Percentiles rank a stretch among this genome's conserved stretches.
Conservation (phyloP, 2,888 invertebrate species). For the Xanthia togata region DNA sequence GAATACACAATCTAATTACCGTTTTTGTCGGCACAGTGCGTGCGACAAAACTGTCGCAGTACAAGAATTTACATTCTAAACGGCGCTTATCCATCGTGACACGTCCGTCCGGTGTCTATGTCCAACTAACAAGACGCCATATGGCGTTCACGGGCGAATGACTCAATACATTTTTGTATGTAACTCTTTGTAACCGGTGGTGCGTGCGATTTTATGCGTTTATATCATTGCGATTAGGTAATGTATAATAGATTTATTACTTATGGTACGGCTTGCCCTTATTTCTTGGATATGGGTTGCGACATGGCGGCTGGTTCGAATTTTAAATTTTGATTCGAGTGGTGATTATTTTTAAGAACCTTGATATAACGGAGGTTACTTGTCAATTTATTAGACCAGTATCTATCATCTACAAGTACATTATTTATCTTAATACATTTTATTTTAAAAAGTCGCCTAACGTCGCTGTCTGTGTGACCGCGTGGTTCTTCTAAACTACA, state of each 20-base stretch:
- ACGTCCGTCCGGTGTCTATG: slow-evolving; percentile 78
- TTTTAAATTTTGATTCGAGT: slow-evolving; percentile 37
- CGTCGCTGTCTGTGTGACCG: background rate
- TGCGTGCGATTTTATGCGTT: slow-evolving; percentile 71
- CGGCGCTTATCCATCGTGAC: slow-evolving; percentile 69
- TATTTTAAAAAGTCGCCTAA: background rate
- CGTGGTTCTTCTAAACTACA: background rate
- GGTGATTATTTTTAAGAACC: slow-evolving; percentile 23
- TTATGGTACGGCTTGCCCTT: slow-evolving; percentile 60
- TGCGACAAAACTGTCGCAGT: slow-evolving; percentile 61
- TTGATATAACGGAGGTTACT: slow-evolving; percentile 28
- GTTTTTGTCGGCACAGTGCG: slow-evolving; percentile 58
- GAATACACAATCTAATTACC: slow-evolving; percentile 56
- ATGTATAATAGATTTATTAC: slow-evolving; percentile 64
- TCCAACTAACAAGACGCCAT: slow-evolving; percentile 81
- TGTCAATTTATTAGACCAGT: slow-evolving; percentile 7
- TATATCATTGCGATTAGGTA: slow-evolving; percentile 66
- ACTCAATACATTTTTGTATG: slow-evolving; percentile 77
- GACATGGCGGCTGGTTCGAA: slow-evolving; percentile 41
- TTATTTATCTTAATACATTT: background rate
- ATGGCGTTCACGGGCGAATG: slow-evolving; percentile 81
- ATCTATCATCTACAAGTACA: background rate
- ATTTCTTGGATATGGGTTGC: slow-evolving; percentile 49
- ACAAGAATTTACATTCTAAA: slow-evolving; percentile 68
- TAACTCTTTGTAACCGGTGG: slow-evolving; percentile 73